Evolutionary conservation across 1,140 invertebrate genomes (phyloP), one percentile per base, ranked within the genome.

Genomic region (Oppia nitens): DNA sequence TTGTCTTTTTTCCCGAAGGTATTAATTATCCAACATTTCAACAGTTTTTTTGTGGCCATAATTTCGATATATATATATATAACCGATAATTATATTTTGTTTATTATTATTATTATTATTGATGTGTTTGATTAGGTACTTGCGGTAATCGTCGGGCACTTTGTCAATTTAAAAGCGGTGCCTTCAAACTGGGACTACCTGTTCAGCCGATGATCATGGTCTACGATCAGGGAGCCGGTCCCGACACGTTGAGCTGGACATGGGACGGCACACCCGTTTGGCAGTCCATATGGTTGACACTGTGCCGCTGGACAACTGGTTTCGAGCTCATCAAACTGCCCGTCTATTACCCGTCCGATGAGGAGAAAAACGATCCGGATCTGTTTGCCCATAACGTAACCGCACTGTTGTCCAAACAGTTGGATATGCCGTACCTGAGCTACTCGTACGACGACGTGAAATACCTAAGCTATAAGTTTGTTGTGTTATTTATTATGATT

Each of bases 1-100:
- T 62, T 21, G 45, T 61, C 2, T 54, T 62, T 28, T 62, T 61
- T 29, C 60, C 60, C 14, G 60, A 62, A 51, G 60, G 60, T 23
- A 21, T 20, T 4, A n/a, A n/a, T n/a, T n/a, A n/a, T n/a, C n/a
- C n/a, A n/a, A n/a, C n/a, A n/a, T n/a, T n/a, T n/a, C n/a, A n/a
- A n/a, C n/a, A n/a, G n/a, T n/a, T n/a, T n/a, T n/a, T n/a, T n/a
- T n/a, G n/a, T n/a, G n/a, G n/a, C n/a, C n/a, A n/a, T n/a, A n/a
- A n/a, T n/a, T n/a, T n/a, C n/a, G n/a, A n/a, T n/a, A n/a, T n/a
- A n/a, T n/a, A n/a, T n/a, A n/a, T n/a, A n/a, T n/a, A n/a, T n/a
- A n/a, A n/a, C n/a, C n/a, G n/a, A n/a, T n/a, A n/a, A n/a, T n/a
- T n/a, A n/a, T n/a, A n/a, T n/a, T n/a, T n/a, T n/a, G n/a, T n/a